These are phyloP conservation scores for Harpalus rufipes DNA, from an alignment of 2,888 invertebrate genomes.

Conservation along the genomic window DNA sequence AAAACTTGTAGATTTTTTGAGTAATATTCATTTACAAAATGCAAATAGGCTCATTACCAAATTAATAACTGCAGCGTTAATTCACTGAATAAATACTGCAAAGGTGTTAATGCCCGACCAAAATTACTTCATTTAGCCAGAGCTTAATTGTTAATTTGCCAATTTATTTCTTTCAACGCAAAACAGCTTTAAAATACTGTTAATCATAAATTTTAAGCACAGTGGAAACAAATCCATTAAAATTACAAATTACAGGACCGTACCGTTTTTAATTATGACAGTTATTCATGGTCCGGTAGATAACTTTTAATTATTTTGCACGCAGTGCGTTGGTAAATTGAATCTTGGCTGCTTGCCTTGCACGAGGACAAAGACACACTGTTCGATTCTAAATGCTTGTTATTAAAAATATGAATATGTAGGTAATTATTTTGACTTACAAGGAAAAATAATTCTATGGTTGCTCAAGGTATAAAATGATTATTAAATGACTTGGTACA, in stretches of 20 bases:
- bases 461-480: neutral
- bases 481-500: neutral
- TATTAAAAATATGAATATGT: neutral
- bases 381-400: neutral
- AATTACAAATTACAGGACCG: conserved; percentile 51
- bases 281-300: conserved; percentile 27
- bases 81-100: conserved; percentile 25
- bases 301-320: conserved; percentile 35
- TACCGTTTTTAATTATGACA: conserved; percentile 56
- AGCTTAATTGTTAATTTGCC: conserved; percentile 28
- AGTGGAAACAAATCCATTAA: conserved; percentile 47
- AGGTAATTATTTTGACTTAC: conserved; percentile 3
- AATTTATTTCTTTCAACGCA: conserved; percentile 31
- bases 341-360: neutral
- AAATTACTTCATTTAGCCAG: conserved; percentile 35
- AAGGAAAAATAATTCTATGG: conserved; percentile 5
- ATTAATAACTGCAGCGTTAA: conserved; percentile 42
- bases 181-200: conserved; percentile 35
- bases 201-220: conserved; percentile 59
- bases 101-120: conserved; percentile 36
- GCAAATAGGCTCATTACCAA: conserved; percentile 12
- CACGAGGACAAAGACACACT: neutral
- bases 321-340: conserved; percentile 27
- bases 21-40: neutral
- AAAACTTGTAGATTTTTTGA: neutral